Evolutionary conservation across 2,888 invertebrate species (phyloP).

Genomic region (Acanthosepion pharaonis): DNA sequence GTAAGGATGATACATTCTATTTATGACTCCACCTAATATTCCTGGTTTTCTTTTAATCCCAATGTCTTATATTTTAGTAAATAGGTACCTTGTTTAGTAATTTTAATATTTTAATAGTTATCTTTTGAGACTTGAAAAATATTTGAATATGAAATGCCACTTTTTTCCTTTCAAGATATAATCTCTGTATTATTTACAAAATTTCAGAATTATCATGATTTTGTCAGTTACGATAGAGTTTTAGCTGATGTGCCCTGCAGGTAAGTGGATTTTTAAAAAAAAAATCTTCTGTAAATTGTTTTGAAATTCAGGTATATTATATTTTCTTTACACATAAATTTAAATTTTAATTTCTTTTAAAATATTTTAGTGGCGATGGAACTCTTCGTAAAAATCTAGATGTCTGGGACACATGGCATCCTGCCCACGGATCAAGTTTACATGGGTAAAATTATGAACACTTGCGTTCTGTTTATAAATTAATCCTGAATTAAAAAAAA

Average conservation of each 20-base stretch:
- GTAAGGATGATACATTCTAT: no score
- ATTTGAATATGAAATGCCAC: not conserved
- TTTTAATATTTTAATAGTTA: not conserved
- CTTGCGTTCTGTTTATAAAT: not conserved
- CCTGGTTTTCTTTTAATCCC: no score
- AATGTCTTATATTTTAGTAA: not conserved
- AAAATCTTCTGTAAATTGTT: constrained; percentile 47
- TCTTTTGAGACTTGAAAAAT: not conserved
- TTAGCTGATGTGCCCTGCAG: constrained; percentile 72
- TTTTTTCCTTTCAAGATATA: not conserved
- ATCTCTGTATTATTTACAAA: not conserved
- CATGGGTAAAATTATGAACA: constrained; percentile 82
- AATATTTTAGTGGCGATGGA: constrained; percentile 85
- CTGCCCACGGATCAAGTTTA: constrained; percentile 89
- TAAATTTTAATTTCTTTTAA: constrained; percentile 52
- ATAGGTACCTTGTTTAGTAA: not conserved
- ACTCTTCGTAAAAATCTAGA: constrained; percentile 97
- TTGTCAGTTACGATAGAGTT: constrained; percentile 68
- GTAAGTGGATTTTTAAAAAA: constrained; percentile 53
- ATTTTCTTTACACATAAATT: not conserved
- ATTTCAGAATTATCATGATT: constrained; percentile 52
- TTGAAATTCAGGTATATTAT: not conserved
- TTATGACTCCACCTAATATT: no score
- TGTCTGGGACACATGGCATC: constrained; percentile 97
- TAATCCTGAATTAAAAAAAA: not conserved